These are phyloP conservation scores for Drosophila sturtevanti DNA, from an alignment of 1,140 invertebrate species.

Conservation along the genomic window DNA sequence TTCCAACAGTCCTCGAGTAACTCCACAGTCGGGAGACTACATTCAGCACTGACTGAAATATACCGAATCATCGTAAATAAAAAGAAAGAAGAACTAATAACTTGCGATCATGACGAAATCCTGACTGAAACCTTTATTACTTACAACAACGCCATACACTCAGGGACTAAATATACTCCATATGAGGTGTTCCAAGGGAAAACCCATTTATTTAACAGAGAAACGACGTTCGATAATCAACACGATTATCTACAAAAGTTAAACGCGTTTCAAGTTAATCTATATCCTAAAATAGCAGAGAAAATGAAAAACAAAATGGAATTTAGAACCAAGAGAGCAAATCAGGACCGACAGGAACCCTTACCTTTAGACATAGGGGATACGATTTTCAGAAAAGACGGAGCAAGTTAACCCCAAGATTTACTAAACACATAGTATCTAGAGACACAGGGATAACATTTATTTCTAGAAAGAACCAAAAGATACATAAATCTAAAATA, in stretches of 20 bases:
- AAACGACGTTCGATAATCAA: background rate
- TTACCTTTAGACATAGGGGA: background rate
- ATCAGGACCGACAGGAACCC: slow-evolving; percentile 2
- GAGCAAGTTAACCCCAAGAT: slow-evolving; percentile 1
- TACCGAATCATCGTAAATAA: no score
- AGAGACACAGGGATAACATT: background rate
- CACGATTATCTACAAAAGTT: slow-evolving; percentile 7
- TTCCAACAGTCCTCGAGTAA: no score
- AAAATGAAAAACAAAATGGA: background rate
- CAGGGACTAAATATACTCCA: slow-evolving; percentile 25
- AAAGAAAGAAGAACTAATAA: no score
- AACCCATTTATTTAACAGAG: background rate
- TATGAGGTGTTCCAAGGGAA: slow-evolving; percentile 33
- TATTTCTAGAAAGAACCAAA: background rate
- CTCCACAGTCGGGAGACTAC: no score
- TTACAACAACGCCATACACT: no score
- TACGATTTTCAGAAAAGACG: slow-evolving; percentile 5
- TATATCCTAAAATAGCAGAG: background rate
- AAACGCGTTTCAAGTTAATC: background rate
- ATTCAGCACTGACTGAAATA: no score
- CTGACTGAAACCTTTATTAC: no score
- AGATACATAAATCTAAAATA: slow-evolving; percentile 2
- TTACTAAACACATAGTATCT: background rate
- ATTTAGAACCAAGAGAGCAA: background rate
- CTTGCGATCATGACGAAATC: no score